Evolutionary conservation across 2,888 invertebrate species (phyloP).

Genomic region (Dascillus cervinus): DNA sequence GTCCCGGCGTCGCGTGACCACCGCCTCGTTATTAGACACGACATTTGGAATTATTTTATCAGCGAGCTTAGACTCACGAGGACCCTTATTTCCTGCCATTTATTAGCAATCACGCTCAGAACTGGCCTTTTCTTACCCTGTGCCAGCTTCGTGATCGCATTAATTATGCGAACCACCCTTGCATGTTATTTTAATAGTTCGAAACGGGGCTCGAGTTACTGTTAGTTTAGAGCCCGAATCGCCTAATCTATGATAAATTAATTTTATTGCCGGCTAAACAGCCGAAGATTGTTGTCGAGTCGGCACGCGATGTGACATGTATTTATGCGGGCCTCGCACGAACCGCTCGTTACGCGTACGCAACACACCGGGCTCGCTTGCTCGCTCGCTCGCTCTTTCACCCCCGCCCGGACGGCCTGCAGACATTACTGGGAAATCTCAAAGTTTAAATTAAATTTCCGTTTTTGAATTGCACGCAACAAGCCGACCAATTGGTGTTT

Average conservation of each 20-base stretch:
- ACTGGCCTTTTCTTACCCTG: slow-evolving; percentile 41
- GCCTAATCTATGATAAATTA: slow-evolving; percentile 43
- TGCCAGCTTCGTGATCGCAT: slow-evolving; percentile 41
- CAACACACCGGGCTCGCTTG: slow-evolving; percentile 7
- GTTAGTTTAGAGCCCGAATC: slow-evolving; percentile 38
- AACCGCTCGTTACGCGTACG: slow-evolving; percentile 29
- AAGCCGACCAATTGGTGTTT: slow-evolving; percentile 40
- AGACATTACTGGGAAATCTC: slow-evolving; percentile 29
- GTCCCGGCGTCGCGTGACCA: slow-evolving; percentile 33
- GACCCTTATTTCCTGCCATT: slow-evolving; percentile 45
- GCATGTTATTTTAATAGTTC: slow-evolving; percentile 33
- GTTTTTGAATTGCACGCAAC: slow-evolving; percentile 43
- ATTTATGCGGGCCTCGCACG: slow-evolving; percentile 34
- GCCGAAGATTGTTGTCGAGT: slow-evolving; percentile 42
- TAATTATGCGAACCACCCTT: slow-evolving; percentile 41
- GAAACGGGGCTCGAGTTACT: slow-evolving; percentile 26
- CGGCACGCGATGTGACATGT: slow-evolving; percentile 42
- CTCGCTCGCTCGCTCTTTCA: no score
- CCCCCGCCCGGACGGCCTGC: slow-evolving; percentile 4
- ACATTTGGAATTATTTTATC: slow-evolving; percentile 46
- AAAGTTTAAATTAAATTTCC: slow-evolving; percentile 44
- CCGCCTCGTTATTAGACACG: slow-evolving; percentile 42
- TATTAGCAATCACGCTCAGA: slow-evolving; percentile 42
- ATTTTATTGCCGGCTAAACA: slow-evolving; percentile 46
- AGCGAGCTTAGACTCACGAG: slow-evolving; percentile 41